Base-by-base conservation (phyloP, 2,797 vertebrate genomes). In the Lacerta viridis region DNA sequence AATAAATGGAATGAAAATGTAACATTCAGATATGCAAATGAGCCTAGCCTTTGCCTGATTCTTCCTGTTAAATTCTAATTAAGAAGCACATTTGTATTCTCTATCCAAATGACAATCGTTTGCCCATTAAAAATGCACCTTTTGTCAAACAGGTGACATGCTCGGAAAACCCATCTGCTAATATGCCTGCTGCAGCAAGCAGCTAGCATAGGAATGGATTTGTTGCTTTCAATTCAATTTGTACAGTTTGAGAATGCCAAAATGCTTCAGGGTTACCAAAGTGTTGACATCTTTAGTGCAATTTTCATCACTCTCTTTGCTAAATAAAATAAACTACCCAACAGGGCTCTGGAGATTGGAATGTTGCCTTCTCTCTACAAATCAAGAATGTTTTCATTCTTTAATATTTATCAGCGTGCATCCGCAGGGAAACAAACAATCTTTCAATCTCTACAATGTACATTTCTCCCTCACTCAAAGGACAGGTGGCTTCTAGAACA, bases 311-410 rank as follows among this genome's bases (percentile, higher is more conserved):
- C 68, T 89, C 83, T 85, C 90, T 93, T 95, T 89, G 61, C 92
- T 95, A 94, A 96, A 95, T 91, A 95, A 95, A 95, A 95, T 95
- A 95, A 95, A 92, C 94, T 95, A 92, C 89, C 85, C 94, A 94
- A 92, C 88, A 92, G 79, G 85, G 91, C 94, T 94, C 93, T 88
- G 87, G 92, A 94, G 93, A 94, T 79, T 91, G 93, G 86, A 93
- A 82, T 64, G 86, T 59, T 79, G 68, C 89, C 89, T 94, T 88
- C 85, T 64, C 90, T 92, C 88, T 92, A 89, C 41, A 13, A 93
- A 95, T 94, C 90, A 94, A 90, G 93, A 90, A 46, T 55, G 79
- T 87, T 96, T 91, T 90, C 87, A 88, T 93, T 93, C 92, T 95
- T 94, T 95, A 95, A 96, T 96, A 96, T 95, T 95, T 94, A 96